These are phyloP conservation scores for Drosophila mayri DNA, from an alignment of 1,140 invertebrate species.

Conservation along the genomic window DNA sequence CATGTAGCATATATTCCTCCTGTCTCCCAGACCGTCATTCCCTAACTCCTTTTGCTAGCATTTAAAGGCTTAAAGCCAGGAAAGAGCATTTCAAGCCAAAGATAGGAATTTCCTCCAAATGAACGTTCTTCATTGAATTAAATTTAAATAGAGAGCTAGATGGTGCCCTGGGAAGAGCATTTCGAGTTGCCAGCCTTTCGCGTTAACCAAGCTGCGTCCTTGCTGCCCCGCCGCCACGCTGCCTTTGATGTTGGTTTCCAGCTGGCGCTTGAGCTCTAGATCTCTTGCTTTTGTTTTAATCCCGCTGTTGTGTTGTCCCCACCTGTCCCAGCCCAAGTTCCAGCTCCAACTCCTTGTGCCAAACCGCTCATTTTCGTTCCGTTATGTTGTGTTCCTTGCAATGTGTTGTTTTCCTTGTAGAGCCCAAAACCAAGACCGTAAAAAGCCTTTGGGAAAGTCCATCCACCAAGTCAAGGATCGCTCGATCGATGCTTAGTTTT, in stretches of 20 bases:
- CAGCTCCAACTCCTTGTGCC: background rate
- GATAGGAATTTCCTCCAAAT: background rate
- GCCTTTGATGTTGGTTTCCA: constrained; percentile 13
- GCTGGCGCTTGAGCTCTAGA: constrained; percentile 10
- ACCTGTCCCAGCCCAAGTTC: background rate
- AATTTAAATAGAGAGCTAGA: background rate
- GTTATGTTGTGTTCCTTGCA: constrained; percentile 1
- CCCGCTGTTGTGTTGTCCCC: background rate
- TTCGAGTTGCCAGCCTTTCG: constrained; percentile 5
- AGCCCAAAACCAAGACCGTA: background rate
- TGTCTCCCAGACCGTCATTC: no score
- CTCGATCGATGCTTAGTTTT: constrained; percentile 34
- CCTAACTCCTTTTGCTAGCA: no score
- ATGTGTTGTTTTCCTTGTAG: constrained; percentile 7
- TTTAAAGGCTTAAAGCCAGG: no score
- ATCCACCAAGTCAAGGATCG: constrained; percentile 20
- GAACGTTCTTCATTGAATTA: no score
- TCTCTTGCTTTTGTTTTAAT: background rate
- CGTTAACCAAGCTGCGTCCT: background rate
- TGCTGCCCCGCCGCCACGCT: background rate
- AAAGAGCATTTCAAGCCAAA: no score
- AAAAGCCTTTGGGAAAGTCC: background rate
- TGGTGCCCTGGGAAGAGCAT: constrained; percentile 3
- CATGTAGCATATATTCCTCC: no score
- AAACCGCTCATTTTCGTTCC: constrained; percentile 1